phyloP scores from a whole-genome alignment of 2,113 vertebrate genomes.

The Hemicordylus capensis region DNA sequence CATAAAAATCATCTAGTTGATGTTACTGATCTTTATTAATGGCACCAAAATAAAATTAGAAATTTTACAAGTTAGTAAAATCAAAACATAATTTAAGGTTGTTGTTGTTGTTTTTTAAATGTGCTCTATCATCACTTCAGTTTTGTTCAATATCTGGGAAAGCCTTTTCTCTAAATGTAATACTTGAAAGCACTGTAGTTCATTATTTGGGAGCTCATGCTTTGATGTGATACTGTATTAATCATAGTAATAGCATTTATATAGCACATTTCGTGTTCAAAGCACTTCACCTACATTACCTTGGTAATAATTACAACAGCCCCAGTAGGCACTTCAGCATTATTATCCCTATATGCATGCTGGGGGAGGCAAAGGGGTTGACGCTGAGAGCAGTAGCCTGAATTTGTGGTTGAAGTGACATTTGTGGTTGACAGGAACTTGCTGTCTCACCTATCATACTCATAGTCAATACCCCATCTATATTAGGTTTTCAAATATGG shows the following conservation, averaged over 20 bases:
- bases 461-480: background rate
- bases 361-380: too few species aligned
- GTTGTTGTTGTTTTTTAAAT: background rate
- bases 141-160: background rate
- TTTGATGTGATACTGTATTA: slow-evolving; percentile 8
- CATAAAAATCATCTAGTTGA: slow-evolving; percentile 4
- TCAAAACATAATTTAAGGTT: background rate
- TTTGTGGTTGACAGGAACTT: background rate
- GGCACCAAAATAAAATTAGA: background rate
- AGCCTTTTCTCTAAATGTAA: background rate
- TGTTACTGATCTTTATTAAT: slow-evolving; percentile 30
- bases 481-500: background rate
- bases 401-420: background rate
- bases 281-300: background rate
- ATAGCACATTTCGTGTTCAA: background rate
- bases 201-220: background rate
- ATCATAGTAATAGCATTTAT: background rate
- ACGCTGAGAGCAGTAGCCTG: background rate
- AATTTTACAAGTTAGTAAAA: slow-evolving; percentile 6
- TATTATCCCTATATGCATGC: background rate
- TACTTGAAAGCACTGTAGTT: slow-evolving; percentile 12
- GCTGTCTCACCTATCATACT: too few species aligned
- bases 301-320: background rate
- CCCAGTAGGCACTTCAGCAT: background rate
- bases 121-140: background rate